Evolutionary conservation across 2,113 vertebrate species (phyloP), one percentile per base, ranked within the genome.

Genomic region (Sclerurus mexicanus): DNA sequence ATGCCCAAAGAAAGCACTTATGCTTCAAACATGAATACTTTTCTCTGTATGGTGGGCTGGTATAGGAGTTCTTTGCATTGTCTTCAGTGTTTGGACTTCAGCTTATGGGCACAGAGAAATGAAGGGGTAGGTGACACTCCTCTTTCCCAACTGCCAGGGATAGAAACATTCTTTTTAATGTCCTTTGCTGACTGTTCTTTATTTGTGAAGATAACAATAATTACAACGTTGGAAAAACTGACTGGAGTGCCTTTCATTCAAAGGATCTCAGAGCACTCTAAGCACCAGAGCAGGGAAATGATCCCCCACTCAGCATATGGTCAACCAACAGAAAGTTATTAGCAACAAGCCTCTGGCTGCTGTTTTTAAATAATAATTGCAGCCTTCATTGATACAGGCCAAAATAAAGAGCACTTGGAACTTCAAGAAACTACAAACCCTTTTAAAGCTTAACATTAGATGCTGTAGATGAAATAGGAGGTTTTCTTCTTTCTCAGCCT

Each of bases 351-450:
- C 74, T 69, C 21, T 46, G 52, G 63, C 25, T 88, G 59, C 37
- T 94, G 35, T 4, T 80, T 83, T 56, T 50, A 87, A 88, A 47
- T 40, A 68, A 35, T 17, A 93, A 73, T 17, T 88, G 64, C 67
- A 81, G 72, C 27, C 31, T 85, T 72, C 59, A 62, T 28, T 19
- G n/a, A 64, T 44, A 46, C 27, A 87, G 66, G 56, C 14, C 76
- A 72, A 95, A 90, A 93, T 53, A 90, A 91, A 95, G 60, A 71
- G 17, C 73, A 71, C 69, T 84, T 74, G 46, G 46, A 93, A 85
- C 30, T 24, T 90, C 73, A 49, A 71, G 52, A 89, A 85, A 75
- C 66, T 66, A 47, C 40, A 88, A 84, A 71, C 16, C 9, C 31
- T 90, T 85, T 90, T 55, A 92, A 84, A 81, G 68, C n/a, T 92